These are phyloP conservation scores for Macaca mulatta DNA, from an alignment of 2,113 vertebrate genomes.

Conservation along the genomic window DNA sequence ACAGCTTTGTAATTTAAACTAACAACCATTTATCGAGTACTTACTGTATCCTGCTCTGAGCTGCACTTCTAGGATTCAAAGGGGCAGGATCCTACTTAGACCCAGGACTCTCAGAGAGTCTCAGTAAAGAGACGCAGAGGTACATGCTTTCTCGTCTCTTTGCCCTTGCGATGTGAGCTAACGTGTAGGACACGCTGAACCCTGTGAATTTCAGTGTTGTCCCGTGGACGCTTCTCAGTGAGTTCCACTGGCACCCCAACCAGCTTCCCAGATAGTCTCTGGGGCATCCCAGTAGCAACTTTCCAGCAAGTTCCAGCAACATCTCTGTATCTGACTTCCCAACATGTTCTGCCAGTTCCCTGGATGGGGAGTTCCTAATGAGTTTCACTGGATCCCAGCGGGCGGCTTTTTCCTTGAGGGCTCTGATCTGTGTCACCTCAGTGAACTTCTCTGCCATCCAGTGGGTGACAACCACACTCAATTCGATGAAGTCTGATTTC, in stretches of 20 bases:
- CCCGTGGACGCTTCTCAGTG: background rate
- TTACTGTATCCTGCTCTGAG: background rate
- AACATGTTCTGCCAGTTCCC: background rate
- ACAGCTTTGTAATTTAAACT: background rate
- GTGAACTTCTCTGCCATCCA: background rate
- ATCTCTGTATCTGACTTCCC: background rate
- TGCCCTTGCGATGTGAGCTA: background rate
- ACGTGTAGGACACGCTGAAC: background rate
- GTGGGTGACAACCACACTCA: background rate
- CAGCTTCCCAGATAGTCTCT: background rate
- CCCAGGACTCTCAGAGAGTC: background rate
- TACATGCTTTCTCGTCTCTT: background rate
- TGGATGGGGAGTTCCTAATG: background rate
- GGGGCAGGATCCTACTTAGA: background rate
- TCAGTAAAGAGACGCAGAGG: background rate
- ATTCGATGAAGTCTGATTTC: background rate
- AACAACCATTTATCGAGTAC: background rate
- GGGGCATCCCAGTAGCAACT: background rate
- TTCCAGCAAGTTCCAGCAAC: background rate
- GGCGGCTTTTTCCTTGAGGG: background rate
- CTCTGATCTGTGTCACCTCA: background rate
- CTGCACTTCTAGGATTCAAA: background rate
- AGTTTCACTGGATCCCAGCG: background rate
- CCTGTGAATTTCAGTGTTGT: background rate
- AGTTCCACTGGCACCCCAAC: no score